Conservation (phyloP, 1,140 invertebrate genomes). For the Goniozus legneri region DNA sequence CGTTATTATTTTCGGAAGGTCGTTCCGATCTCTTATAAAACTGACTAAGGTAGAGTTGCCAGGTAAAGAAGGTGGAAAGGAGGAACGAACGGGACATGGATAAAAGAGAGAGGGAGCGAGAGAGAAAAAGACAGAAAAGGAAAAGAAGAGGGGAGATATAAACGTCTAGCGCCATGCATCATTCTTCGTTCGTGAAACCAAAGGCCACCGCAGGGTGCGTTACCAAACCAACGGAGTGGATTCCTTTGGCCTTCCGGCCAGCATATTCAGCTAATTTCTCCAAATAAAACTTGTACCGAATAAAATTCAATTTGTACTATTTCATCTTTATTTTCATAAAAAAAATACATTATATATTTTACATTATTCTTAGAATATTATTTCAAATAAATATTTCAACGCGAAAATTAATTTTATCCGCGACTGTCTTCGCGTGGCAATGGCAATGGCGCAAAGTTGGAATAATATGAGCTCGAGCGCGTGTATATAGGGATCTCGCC, state of each 20-base stretch:
- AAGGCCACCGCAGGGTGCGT: constrained; percentile 52
- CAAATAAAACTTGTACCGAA: no score
- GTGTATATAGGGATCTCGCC: constrained; percentile 24
- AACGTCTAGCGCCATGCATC: constrained; percentile 54
- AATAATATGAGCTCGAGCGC: constrained; percentile 34
- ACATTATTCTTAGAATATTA: no score
- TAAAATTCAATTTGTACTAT: no score
- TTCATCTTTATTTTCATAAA: no score
- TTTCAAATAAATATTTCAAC: no score
- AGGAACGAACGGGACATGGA: constrained; percentile 15
- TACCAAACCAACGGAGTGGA: no score
- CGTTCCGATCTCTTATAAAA: constrained; percentile 26
- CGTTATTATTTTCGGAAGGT: constrained; percentile 42
- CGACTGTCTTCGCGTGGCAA: no score
- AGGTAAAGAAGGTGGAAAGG: constrained; percentile 23
- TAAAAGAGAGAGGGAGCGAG: constrained; percentile 7
- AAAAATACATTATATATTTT: no score
- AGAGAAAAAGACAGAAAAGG: constrained; percentile 19
- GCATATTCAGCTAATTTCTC: no score
- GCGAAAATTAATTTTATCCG: no score
- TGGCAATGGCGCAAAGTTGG: no score
- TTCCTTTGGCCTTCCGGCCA: no score
- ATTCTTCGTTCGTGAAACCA: constrained; percentile 49
- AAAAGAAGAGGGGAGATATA: constrained; percentile 20
- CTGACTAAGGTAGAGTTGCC: constrained; percentile 35